phyloP scores from a whole-genome alignment of 2,113 vertebrate genomes.

The Parus major region DNA sequence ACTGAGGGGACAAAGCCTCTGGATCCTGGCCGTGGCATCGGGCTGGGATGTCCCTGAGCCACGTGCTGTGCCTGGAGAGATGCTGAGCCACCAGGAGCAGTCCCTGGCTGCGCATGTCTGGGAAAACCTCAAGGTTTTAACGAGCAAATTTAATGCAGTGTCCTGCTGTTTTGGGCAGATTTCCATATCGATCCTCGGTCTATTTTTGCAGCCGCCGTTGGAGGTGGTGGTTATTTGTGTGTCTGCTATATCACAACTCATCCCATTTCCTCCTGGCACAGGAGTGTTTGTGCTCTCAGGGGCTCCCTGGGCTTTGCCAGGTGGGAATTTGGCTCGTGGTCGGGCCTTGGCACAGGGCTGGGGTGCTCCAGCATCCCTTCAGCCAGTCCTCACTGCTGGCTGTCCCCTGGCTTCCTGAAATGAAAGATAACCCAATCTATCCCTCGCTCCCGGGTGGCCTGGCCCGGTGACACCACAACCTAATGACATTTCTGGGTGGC shows the following conservation, averaged over 20 bases:
- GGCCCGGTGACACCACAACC: not conserved
- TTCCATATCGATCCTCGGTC: slow-evolving; percentile 27
- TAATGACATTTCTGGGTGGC: not conserved
- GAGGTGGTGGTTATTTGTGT: not conserved
- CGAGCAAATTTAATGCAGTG: not conserved
- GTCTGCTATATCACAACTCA: not conserved
- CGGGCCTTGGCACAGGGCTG: not conserved
- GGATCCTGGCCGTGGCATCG: not conserved
- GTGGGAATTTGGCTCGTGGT: not conserved
- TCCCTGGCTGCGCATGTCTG: not conserved
- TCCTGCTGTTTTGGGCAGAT: slow-evolving; percentile 39
- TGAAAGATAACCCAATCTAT: not conserved
- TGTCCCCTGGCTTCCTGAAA: not conserved
- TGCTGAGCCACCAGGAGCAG: not conserved
- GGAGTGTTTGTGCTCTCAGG: rapidly evolving
- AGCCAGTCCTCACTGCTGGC: not conserved
- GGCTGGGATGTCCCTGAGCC: not conserved
- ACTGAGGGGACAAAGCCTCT: not conserved
- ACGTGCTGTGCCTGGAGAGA: not conserved
- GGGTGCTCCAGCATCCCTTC: not conserved
- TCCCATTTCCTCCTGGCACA: not conserved
- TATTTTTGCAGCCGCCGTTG: not conserved
- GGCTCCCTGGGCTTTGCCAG: not conserved
- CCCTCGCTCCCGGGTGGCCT: rapidly evolving
- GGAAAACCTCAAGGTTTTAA: not conserved